Percentiles rank a stretch among this genome's conserved stretches.
Evolutionary conservation across 2,888 invertebrate species (phyloP).

Genomic region (Patella caerulea): DNA sequence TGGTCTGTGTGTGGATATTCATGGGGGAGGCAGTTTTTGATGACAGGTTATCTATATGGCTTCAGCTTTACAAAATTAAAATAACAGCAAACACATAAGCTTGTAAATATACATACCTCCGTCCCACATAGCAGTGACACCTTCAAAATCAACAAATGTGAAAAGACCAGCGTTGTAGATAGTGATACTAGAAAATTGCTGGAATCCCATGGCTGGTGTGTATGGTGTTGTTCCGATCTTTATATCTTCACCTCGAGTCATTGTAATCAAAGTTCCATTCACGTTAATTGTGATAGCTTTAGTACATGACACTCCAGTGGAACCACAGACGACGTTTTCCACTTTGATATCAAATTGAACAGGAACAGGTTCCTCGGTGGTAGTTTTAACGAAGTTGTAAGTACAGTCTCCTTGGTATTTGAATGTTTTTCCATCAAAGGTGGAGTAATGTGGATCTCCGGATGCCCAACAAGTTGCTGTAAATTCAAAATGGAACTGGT

Average conservation of each 20-base stretch:
- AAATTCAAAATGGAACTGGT: conserved; percentile 14
- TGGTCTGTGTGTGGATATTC: no score
- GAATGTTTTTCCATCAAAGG: conserved; percentile 86
- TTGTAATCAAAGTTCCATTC: conserved; percentile 27
- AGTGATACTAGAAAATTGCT: conserved; percentile 47
- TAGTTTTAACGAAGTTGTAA: conserved; percentile 75
- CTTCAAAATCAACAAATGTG: conserved; percentile 80
- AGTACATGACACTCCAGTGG: conserved; percentile 87
- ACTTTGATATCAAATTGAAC: conserved; percentile 79
- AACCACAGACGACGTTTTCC: conserved; percentile 87
- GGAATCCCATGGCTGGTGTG: conserved; percentile 13
- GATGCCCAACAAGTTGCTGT: conserved; percentile 80
- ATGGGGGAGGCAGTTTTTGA: no score
- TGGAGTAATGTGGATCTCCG: conserved; percentile 91
- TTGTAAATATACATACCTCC: conserved; percentile 75
- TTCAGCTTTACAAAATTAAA: no score
- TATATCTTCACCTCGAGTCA: conserved; percentile 48
- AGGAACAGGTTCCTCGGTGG: conserved; percentile 27
- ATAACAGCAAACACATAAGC: no score
- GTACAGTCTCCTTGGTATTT: conserved; percentile 91
- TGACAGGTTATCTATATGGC: no score
- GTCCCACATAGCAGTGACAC: conserved; percentile 88
- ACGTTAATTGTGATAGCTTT: conserved; percentile 72
- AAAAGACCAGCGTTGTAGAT: conserved; percentile 82
- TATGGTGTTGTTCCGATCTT: conserved; percentile 49